Conservation (phyloP, 2,113 vertebrate genomes). For the Bostrychus sinensis region DNA sequence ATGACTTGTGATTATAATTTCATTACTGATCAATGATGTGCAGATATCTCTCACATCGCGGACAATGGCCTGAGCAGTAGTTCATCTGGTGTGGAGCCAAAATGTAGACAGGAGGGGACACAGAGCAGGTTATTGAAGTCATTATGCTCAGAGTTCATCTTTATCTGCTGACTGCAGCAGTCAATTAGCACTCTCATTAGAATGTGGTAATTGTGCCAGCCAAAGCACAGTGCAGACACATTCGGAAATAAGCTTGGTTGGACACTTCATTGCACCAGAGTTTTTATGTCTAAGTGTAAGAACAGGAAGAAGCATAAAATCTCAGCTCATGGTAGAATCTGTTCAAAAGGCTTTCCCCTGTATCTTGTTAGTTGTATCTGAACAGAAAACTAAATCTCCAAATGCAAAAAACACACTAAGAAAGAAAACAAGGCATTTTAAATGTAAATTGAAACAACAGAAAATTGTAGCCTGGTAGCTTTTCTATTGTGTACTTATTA, state of each 20-base stretch:
- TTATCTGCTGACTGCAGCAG: constrained; percentile 55
- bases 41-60: background rate
- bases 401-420: no score
- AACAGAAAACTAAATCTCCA: background rate
- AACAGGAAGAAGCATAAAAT: background rate
- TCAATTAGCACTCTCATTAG: constrained; percentile 67
- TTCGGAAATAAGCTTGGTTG: constrained; percentile 30
- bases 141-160: constrained; percentile 51
- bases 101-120: constrained; percentile 6
- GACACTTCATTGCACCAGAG: constrained; percentile 28
- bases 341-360: background rate
- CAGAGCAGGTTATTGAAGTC: constrained; percentile 39
- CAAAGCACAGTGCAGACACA: constrained; percentile 6
- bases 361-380: background rate
- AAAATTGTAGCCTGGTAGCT: background rate
- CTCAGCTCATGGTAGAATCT: background rate
- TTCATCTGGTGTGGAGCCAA: background rate
- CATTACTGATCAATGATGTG: constrained; percentile 22
- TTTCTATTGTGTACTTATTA: background rate
- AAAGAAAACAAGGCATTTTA: background rate
- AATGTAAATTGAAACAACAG: background rate
- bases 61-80: constrained; percentile 14
- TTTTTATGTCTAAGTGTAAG: background rate
- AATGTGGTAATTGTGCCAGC: constrained; percentile 30
- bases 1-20: constrained; percentile 20